These are phyloP conservation scores for Rhagoletis zephyria DNA, from an alignment of 1,140 invertebrate genomes.

Conservation along the genomic window DNA sequence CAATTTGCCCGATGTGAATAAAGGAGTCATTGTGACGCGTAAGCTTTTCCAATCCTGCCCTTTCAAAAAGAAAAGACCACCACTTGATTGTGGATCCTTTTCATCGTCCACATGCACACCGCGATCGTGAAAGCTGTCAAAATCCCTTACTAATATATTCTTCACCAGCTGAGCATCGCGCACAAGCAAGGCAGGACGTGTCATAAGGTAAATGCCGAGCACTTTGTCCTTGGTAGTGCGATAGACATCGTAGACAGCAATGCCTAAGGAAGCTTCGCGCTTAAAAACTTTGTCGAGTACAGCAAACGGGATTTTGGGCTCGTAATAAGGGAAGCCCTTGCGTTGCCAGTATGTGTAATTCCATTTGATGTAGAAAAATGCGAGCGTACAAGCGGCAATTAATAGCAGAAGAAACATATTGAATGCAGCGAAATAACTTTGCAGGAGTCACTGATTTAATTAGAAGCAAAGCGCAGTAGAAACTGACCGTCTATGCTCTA, in stretches of 20 bases:
- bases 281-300: conserved; percentile 60
- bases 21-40: conserved; percentile 74
- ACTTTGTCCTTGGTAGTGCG: conserved; percentile 61
- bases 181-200: conserved; percentile 72
- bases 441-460: neutral
- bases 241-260: conserved; percentile 68
- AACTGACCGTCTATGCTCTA: neutral
- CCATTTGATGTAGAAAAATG: conserved; percentile 64
- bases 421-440: conserved; percentile 52
- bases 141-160: conserved; percentile 74
- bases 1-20: conserved; percentile 76
- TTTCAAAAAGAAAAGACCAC: conserved; percentile 71
- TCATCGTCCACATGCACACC: conserved; percentile 71
- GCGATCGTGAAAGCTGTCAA: conserved; percentile 72
- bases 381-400: conserved; percentile 69
- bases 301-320: conserved; percentile 65
- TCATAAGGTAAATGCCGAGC: conserved; percentile 66
- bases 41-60: conserved; percentile 74
- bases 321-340: conserved; percentile 61
- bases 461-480: neutral
- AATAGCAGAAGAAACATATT: conserved; percentile 62
- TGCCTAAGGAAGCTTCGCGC: conserved; percentile 63
- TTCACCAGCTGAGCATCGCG: conserved; percentile 74
- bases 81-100: conserved; percentile 62
- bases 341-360: conserved; percentile 68